phyloP scores from a whole-genome alignment of 2,113 vertebrate species.

The Percopsis transmontana region DNA sequence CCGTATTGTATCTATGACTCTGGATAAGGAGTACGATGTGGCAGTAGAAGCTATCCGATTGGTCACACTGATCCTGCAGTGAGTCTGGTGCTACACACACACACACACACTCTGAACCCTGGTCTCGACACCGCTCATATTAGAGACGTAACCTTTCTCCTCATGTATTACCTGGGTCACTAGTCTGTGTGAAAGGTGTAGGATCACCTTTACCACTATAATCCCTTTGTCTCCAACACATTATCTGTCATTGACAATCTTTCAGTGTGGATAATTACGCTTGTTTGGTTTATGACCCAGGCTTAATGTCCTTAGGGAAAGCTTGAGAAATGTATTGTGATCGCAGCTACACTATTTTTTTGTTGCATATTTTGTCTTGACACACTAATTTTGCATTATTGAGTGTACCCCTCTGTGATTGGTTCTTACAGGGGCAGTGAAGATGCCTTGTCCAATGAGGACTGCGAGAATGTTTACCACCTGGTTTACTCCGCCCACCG shows the following conservation, averaged over 20 bases:
- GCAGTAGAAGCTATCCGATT: conserved; percentile 98
- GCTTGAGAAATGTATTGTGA: too few relatives aligned
- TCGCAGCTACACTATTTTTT: too few relatives aligned
- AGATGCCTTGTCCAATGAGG: conserved; percentile 97
- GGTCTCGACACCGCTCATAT: background rate
- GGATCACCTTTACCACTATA: background rate
- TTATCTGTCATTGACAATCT: background rate
- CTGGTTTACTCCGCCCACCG: conserved; percentile 97
- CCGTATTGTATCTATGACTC: conserved; percentile 98
- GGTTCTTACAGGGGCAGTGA: conserved; percentile 90
- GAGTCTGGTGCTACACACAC: conserved; percentile 68
- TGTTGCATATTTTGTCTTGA: too few relatives aligned
- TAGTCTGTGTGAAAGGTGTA: too few relatives aligned
- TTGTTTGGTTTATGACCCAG: background rate
- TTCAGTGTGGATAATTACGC: background rate
- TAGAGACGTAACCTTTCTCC: background rate
- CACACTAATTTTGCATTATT: background rate
- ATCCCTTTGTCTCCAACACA: background rate
- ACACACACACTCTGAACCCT: background rate
- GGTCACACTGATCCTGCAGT: conserved; percentile 98
- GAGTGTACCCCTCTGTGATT: background rate
- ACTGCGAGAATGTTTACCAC: conserved; percentile 99
- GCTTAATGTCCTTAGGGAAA: too few relatives aligned
- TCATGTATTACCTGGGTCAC: background rate
- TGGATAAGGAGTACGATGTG: conserved; percentile 98